A percentile compares a stretch with the other conserved stretches of the same genome.
phyloP scores from a whole-genome alignment of 2,888 invertebrate genomes.

The Galeopsomyia nigrocyanea region DNA sequence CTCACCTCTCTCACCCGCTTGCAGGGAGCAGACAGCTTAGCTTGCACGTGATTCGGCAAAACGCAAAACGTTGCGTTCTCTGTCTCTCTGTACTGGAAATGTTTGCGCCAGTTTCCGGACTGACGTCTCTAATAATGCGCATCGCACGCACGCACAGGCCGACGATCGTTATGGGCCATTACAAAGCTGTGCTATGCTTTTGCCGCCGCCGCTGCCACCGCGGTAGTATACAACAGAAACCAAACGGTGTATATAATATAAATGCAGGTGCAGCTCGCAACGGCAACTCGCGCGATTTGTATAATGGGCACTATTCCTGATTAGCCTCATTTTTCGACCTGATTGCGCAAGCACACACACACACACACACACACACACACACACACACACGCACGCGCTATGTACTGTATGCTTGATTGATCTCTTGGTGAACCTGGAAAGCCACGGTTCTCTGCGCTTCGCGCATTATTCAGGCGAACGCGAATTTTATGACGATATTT shows the following conservation, averaged over 20 bases:
- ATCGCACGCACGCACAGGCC: conserved; percentile 34
- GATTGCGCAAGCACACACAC: not conserved
- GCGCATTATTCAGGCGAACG: too few relatives aligned
- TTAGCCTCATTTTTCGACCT: conserved; percentile 17
- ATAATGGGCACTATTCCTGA: conserved; percentile 3
- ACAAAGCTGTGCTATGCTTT: conserved; percentile 44
- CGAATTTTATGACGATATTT: too few relatives aligned
- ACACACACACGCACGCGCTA: too few relatives aligned
- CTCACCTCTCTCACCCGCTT: conserved; percentile 11
- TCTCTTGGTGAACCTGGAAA: too few relatives aligned
- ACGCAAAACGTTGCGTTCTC: conserved; percentile 24
- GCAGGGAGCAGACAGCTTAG: not conserved
- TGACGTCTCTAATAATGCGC: conserved; percentile 52
- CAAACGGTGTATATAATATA: conserved; percentile 16
- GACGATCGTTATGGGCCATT: conserved; percentile 51
- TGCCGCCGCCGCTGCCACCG: conserved; percentile 12
- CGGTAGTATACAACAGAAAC: not conserved
- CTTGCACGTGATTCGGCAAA: not conserved
- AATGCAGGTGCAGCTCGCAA: too few relatives aligned
- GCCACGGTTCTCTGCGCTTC: too few relatives aligned
- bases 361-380: too few relatives aligned
- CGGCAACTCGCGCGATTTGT: conserved; percentile 7
- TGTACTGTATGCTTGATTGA: too few relatives aligned
- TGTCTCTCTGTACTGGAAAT: conserved; percentile 42
- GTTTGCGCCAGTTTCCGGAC: conserved; percentile 45